Conservation (phyloP, 2,797 vertebrate species). For the Oceanodroma leucorhoa region DNA sequence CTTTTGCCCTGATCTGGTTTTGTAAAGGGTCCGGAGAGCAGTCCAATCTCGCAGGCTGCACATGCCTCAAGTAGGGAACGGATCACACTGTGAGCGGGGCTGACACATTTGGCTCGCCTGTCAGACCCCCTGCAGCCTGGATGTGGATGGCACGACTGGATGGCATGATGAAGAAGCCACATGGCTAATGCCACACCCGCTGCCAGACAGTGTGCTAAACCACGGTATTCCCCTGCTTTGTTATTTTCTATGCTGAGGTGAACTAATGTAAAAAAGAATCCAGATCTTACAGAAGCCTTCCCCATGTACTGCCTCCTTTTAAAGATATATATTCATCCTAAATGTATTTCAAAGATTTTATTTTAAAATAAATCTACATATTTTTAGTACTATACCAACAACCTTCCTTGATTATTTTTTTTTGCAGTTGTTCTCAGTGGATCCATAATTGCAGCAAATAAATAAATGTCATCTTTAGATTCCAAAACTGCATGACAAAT, state of each 20-base stretch:
- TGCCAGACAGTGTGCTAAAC: not conserved
- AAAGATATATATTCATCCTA: not conserved
- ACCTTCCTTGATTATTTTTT: not conserved
- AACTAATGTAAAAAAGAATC: not conserved
- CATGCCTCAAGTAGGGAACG: not conserved
- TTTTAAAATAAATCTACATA: not conserved
- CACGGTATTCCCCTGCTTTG: fast-evolving
- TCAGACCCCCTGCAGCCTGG: not conserved
- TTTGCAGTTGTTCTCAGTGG: not conserved
- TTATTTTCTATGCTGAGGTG: not conserved
- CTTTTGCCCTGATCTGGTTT: constrained; percentile 34
- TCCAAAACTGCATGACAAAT: constrained; percentile 19
- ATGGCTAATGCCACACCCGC: not conserved
- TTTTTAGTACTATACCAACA: not conserved
- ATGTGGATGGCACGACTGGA: fast-evolving
- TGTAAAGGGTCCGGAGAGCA: not conserved
- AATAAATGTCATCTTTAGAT: constrained; percentile 17
- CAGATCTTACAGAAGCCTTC: not conserved
- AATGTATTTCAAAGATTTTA: not conserved
- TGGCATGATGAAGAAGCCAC: not conserved
- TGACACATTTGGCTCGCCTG: not conserved
- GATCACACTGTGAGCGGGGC: not conserved
- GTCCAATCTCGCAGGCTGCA: not conserved
- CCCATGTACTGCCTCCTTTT: not conserved
- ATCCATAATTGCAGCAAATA: constrained; percentile 39